Percentiles rank a stretch among this genome's conserved stretches.
Conservation (phyloP, 2,113 vertebrate genomes). For the Cryptotis parvus region DNA sequence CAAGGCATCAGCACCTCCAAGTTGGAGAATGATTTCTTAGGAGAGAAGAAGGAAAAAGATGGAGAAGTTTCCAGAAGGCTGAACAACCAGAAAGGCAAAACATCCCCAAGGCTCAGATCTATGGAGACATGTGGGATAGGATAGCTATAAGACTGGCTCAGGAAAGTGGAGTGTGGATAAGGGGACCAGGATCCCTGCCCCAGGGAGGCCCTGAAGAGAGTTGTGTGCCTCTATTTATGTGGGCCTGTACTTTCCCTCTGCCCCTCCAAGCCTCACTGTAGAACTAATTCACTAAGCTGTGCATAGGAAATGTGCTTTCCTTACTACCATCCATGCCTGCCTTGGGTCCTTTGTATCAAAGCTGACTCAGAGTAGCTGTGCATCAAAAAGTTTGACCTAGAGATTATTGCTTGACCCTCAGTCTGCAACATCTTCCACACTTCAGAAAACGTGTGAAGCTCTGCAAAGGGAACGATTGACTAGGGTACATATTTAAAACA, state of each 20-base stretch:
- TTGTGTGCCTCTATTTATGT: not conserved
- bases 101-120: slow-evolving; percentile 9
- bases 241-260: too few species aligned
- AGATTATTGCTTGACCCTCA: slow-evolving; percentile 44
- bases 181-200: not conserved
- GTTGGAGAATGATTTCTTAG: not conserved
- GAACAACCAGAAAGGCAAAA: not conserved
- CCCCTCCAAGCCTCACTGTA: not conserved
- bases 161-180: rapidly evolving
- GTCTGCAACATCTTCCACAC: slow-evolving; percentile 52
- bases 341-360: slow-evolving; percentile 16
- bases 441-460: slow-evolving; percentile 35
- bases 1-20: not conserved
- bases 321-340: not conserved
- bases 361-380: not conserved
- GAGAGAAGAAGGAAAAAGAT: not conserved
- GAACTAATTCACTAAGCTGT: not conserved
- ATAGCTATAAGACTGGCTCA: not conserved
- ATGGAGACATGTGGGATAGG: not conserved
- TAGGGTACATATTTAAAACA: slow-evolving; percentile 70
- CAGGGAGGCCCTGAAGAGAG: not conserved
- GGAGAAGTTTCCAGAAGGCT: not conserved
- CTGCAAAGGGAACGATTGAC: slow-evolving; percentile 64
- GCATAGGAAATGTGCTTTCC: not conserved
- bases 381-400: slow-evolving; percentile 58